Base-by-base conservation (phyloP, 2,888 invertebrate species). In the Eupithecia dodoneata region DNA sequence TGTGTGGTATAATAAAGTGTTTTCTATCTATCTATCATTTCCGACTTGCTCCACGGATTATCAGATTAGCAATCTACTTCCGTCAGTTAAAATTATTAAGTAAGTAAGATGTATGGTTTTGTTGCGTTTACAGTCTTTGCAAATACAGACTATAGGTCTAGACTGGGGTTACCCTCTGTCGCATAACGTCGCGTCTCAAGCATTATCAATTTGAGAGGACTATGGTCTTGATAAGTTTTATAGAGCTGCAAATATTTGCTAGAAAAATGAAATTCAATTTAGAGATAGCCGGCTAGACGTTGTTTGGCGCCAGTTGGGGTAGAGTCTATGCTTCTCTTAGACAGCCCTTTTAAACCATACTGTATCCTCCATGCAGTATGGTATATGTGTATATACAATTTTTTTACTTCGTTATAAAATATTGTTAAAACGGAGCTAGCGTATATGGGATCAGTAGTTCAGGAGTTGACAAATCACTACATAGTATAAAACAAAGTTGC, bases 171-270 rank as follows among this genome's bases (percentile, higher is more conserved):
- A 47, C 30, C 47, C 65, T 45, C 13, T 30, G 67, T 44, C 67
- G 45, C 44, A 45, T 42, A 9, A n/a, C 47, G 71, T 71, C 71
- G 13, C 76, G 67, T 55, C 59, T 75, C 42, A 42, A 30, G 59
- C 49, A 71, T 63, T 49, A 52, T 45, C n/a, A n/a, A 69, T 69
- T 59, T 63, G 55, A 12, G 47, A 71, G 69, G 45, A 59, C 63
- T 70, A 74, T 18, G 55, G 9, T 71, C 18, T 67, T 45, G 63
- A 30, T 12, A 63, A 74, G 71, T 49, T 73, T 72, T 69, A 72
- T 72, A 72, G 13, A 71, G 12, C 41, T 12, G 72, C 71, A 75
- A 75, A 75, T 71, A 78, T 78, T 75, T 67, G 71, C 59, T n/a
- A 42, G 47, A 71, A 77, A 72, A 71, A 59, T 59, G 10, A 18